Conservation (phyloP, 1,140 invertebrate genomes). For the Tribolium castaneum region DNA sequence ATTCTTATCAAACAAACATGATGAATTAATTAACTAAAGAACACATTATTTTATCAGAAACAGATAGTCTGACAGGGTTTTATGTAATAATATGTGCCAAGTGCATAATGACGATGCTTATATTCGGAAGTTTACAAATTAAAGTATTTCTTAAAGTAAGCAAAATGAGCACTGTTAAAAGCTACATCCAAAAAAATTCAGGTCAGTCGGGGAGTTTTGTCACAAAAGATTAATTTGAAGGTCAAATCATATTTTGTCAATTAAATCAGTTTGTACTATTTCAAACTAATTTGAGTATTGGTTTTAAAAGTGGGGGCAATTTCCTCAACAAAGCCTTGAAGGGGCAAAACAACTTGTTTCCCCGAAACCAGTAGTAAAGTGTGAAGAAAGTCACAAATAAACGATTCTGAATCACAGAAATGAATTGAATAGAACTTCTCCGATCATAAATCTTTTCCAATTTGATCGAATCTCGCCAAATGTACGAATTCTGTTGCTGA, state of each 20-base stretch:
- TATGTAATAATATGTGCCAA: too few relatives aligned
- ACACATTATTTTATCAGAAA: background rate
- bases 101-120: too few relatives aligned
- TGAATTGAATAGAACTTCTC: slow-evolving; percentile 22
- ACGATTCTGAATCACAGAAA: slow-evolving; percentile 25
- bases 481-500: slow-evolving; percentile 21
- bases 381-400: slow-evolving; percentile 34
- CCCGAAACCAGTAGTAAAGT: slow-evolving; percentile 11
- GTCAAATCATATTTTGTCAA: too few relatives aligned
- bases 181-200: too few relatives aligned
- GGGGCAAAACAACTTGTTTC: background rate
- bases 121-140: too few relatives aligned
- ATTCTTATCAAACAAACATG: background rate
- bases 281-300: too few relatives aligned
- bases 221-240: too few relatives aligned
- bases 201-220: too few relatives aligned
- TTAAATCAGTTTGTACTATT: too few relatives aligned
- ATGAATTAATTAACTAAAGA: background rate
- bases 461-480: slow-evolving; percentile 26
- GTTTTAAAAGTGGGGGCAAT: background rate
- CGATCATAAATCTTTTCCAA: slow-evolving; percentile 23
- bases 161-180: too few relatives aligned
- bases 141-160: too few relatives aligned
- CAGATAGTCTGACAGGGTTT: background rate
- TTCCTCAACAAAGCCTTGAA: background rate